phyloP scores from a whole-genome alignment of 2,888 invertebrate genomes.

The Conops quadrifasciatus region DNA sequence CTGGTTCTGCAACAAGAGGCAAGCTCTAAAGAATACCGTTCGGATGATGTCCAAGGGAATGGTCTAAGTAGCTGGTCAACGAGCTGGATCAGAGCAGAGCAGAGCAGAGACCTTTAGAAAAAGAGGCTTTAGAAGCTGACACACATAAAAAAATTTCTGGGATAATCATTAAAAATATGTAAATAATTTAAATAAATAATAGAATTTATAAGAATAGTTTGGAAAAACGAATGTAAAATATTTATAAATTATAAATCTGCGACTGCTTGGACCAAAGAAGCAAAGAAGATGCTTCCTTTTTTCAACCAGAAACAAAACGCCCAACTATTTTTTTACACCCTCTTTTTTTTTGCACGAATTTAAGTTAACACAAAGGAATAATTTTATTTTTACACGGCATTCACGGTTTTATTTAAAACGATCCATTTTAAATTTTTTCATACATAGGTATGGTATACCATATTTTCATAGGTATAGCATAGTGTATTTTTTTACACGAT shows the following conservation, averaged over 20 bases:
- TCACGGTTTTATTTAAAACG: no score
- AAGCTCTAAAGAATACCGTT: slow-evolving; percentile 97
- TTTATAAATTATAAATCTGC: not conserved
- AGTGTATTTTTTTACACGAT: no score
- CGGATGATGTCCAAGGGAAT: slow-evolving; percentile 91
- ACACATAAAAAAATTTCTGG: not conserved
- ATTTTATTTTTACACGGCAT: no score
- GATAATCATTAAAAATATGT: not conserved
- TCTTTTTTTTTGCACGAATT: no score
- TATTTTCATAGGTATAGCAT: no score
- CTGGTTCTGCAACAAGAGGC: slow-evolving; percentile 99
- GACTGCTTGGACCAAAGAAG: not conserved
- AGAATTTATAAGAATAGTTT: not conserved
- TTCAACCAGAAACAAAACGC: no score
- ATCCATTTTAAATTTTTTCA: no score
- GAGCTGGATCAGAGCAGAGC: not conserved
- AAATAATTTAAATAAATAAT: slow-evolving; percentile 14
- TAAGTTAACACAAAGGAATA: no score
- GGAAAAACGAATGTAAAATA: not conserved
- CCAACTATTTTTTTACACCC: no score
- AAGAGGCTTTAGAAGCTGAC: not conserved
- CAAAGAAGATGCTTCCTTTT: not conserved
- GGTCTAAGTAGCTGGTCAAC: slow-evolving; percentile 67
- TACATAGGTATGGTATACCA: no score
- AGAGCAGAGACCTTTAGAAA: not conserved